phyloP scores from a whole-genome alignment of 1,140 invertebrate genomes.

The Campoletis sonorensis region DNA sequence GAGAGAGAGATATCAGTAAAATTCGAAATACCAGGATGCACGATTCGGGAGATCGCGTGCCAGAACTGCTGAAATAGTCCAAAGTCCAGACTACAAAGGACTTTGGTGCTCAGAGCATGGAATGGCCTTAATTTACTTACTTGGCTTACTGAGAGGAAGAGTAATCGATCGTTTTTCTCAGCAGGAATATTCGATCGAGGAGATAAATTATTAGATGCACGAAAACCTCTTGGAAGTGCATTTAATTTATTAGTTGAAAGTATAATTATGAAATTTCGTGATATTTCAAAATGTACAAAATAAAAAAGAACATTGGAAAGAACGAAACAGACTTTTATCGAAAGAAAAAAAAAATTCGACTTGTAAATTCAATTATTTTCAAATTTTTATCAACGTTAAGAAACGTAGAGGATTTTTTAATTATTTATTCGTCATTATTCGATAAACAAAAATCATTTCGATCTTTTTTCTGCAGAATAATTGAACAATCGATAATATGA shows the following conservation, averaged over 20 bases:
- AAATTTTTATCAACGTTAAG: no score
- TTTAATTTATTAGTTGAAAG: no score
- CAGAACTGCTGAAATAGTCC: slow-evolving; percentile 54
- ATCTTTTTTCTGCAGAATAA: background rate
- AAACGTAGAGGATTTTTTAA: no score
- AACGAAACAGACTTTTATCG: no score
- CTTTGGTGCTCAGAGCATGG: slow-evolving; percentile 49
- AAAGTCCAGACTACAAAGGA: slow-evolving; percentile 55
- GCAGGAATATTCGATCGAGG: background rate
- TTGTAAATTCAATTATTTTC: no score
- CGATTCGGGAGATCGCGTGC: slow-evolving; percentile 56
- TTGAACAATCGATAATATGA: background rate
- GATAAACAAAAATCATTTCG: no score
- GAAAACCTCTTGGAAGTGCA: no score
- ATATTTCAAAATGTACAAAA: no score
- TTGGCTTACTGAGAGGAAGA: slow-evolving; percentile 3
- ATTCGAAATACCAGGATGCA: background rate
- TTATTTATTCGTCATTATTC: no score
- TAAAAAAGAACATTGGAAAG: no score
- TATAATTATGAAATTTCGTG: no score
- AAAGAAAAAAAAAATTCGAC: background rate
- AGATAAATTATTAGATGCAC: background rate
- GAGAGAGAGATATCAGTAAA: background rate
- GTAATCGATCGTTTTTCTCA: slow-evolving; percentile 35
- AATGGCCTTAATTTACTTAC: slow-evolving; percentile 61